These are phyloP conservation scores for Gnathonemus longibarbis DNA, from an alignment of 2,113 vertebrate genomes.

Conservation along the genomic window DNA sequence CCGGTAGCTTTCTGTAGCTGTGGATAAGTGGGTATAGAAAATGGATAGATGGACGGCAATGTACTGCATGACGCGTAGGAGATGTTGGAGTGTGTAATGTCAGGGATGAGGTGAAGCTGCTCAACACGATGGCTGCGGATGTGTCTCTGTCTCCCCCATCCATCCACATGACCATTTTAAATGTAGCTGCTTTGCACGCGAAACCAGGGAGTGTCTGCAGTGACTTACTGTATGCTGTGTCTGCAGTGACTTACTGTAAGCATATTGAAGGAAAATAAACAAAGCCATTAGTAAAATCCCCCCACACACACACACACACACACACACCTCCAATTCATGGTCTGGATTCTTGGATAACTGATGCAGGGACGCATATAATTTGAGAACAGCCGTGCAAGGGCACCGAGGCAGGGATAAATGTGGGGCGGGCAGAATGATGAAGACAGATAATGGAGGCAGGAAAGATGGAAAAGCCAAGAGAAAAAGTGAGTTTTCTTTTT, in stretches of 20 bases:
- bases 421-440: conserved; percentile 48
- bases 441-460: conserved; percentile 53
- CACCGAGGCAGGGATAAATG: conserved; percentile 51
- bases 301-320: not conserved
- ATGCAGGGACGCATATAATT: conserved; percentile 54
- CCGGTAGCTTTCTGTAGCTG: not conserved
- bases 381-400: conserved; percentile 69
- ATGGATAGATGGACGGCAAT: not conserved
- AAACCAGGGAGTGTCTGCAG: not conserved
- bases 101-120: not conserved
- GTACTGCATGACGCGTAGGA: not conserved
- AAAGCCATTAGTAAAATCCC: not conserved
- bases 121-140: not conserved
- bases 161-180: not conserved
- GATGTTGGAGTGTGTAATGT: not conserved
- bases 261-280: not conserved
- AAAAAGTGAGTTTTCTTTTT: conserved; percentile 48
- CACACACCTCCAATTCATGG: not conserved
- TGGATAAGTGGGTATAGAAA: not conserved
- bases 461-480: conserved; percentile 42
- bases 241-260: not conserved
- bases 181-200: not conserved
- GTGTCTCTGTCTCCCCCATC: not conserved
- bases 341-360: not conserved
- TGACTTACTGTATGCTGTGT: not conserved